Percentiles rank a stretch among this genome's conserved stretches.
These are phyloP conservation scores for Ursus arctos DNA, from an alignment of 2,113 vertebrate species.

Conservation along the genomic window DNA sequence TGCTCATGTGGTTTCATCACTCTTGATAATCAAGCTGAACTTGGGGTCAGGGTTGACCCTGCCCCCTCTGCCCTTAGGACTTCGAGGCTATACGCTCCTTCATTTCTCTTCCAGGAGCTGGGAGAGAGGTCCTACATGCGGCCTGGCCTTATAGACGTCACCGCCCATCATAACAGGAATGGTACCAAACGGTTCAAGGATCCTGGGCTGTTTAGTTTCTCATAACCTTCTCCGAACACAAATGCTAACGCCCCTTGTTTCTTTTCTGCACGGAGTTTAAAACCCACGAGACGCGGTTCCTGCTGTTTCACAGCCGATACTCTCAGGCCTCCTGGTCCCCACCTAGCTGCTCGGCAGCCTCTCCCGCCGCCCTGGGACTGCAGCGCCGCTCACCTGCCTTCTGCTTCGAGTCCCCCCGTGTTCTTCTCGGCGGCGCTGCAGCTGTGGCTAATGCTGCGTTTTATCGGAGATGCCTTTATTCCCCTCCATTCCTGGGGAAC, in stretches of 20 bases:
- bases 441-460: too few species aligned
- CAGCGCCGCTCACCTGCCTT: background rate
- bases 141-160: background rate
- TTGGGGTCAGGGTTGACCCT: too few species aligned
- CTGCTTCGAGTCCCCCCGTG: background rate
- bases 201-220: background rate
- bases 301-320: accelerated
- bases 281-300: background rate
- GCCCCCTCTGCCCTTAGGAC: too few species aligned
- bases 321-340: background rate
- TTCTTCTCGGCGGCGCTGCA: background rate
- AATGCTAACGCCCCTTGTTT: background rate
- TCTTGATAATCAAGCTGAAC: background rate
- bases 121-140: background rate
- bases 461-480: background rate
- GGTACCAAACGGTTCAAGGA: background rate
- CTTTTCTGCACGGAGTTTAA: accelerated
- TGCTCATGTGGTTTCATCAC: background rate
- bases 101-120: background rate
- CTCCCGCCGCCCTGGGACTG: too few species aligned
- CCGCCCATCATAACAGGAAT: background rate
- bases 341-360: too few species aligned
- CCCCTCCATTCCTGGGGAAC: background rate
- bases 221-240: background rate
- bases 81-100: background rate